Percentiles rank a stretch among this genome's conserved stretches.
These are phyloP conservation scores for Drosophila quadrilineata DNA, from an alignment of 1,140 invertebrate species.

Conservation along the genomic window DNA sequence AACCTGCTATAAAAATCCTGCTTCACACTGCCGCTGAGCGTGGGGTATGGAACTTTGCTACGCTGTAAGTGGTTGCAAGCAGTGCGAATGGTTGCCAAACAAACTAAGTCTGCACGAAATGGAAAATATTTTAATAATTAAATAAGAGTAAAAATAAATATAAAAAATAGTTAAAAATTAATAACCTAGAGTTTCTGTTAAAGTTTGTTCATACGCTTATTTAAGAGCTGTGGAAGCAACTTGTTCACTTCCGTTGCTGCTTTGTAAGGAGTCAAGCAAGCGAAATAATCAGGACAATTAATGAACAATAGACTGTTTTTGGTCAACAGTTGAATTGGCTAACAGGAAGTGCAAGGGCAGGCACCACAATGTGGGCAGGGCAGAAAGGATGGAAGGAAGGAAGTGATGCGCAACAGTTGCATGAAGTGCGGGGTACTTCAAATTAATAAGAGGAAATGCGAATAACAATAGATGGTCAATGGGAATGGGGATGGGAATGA, in stretches of 20 bases:
- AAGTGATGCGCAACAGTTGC: constrained; percentile 70
- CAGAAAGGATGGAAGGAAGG: constrained; percentile 25
- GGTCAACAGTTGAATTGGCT: constrained; percentile 41
- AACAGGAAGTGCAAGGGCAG: constrained; percentile 55
- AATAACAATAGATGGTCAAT: constrained; percentile 45
- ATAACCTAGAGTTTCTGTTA: no score
- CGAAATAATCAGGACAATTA: constrained; percentile 55
- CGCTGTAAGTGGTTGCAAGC: no score
- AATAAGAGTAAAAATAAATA: no score
- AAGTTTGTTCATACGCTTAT: no score
- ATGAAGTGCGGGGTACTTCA: constrained; percentile 70
- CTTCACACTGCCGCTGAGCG: no score
- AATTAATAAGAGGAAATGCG: constrained; percentile 66
- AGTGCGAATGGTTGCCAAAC: not conserved
- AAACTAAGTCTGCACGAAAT: no score
- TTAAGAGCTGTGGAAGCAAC: not conserved
- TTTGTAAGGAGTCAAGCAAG: constrained; percentile 16
- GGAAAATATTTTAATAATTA: no score
- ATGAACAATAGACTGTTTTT: constrained; percentile 74
- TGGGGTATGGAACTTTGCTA: constrained; percentile 19
- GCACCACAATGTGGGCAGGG: constrained; percentile 28
- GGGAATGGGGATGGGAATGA: constrained; percentile 2
- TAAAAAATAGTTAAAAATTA: no score
- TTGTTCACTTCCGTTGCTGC: constrained; percentile 25
- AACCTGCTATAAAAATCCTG: no score